Conservation (phyloP, 2,797 vertebrate genomes). For the Phrynocephalus vlangalii region DNA sequence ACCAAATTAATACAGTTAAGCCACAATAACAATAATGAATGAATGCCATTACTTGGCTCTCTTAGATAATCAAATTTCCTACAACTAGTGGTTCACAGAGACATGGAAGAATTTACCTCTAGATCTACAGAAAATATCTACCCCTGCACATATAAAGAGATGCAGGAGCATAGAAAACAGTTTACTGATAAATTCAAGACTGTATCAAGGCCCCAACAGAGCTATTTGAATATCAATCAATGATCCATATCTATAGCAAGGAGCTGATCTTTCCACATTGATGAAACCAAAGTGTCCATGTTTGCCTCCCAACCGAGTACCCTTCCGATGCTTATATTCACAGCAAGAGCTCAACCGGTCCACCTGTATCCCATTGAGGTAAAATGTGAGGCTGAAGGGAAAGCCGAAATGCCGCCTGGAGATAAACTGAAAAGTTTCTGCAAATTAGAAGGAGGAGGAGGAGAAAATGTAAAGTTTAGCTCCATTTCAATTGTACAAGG, state of each 20-base stretch:
- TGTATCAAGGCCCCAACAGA: background rate
- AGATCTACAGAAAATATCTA: background rate
- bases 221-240: accelerated
- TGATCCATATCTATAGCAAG: slow-evolving; percentile 90
- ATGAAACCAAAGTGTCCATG: slow-evolving; percentile 88
- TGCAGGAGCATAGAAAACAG: background rate
- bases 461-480: background rate
- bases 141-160: background rate
- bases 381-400: slow-evolving; percentile 97
- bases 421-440: slow-evolving; percentile 91
- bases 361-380: slow-evolving; percentile 90
- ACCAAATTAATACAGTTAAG: no score
- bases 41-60: background rate
- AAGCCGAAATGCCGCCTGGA: slow-evolving; percentile 92
- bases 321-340: slow-evolving; percentile 90
- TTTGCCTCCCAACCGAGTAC: slow-evolving; percentile 83
- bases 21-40: background rate
- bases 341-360: slow-evolving; percentile 96
- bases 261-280: slow-evolving; percentile 86
- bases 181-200: background rate
- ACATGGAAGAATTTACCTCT: no score
- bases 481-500: background rate
- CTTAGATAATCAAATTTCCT: background rate
- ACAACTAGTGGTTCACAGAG: no score
- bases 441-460: slow-evolving; percentile 31